Percentiles rank a stretch among this genome's conserved stretches.
Conservation (phyloP, 1,140 invertebrate genomes). For the Panulirus ornatus region DNA sequence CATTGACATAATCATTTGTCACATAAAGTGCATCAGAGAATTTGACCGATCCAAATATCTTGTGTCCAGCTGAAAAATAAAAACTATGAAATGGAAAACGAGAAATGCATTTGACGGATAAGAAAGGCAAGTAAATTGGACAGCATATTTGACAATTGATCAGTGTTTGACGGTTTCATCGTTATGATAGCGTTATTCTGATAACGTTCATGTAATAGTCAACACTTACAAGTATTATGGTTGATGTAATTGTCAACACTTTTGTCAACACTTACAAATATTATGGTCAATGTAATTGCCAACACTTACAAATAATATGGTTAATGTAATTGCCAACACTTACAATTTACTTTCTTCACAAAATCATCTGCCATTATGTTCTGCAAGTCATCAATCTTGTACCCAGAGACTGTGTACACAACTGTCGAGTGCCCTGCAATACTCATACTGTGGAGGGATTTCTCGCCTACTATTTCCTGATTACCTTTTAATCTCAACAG, state of each 20-base stretch:
- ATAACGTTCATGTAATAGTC: no score
- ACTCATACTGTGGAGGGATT: not conserved
- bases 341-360: not conserved
- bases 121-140: no score
- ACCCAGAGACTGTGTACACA: not conserved
- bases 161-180: no score
- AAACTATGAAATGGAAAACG: not conserved
- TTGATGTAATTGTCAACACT: no score
- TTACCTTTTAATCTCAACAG: not conserved
- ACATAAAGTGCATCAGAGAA: not conserved
- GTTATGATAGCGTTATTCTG: no score
- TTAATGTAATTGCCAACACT: not conserved
- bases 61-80: slow-evolving; percentile 8
- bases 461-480: not conserved
- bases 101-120: no score
- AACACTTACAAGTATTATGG: no score
- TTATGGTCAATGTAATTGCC: no score
- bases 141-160: no score
- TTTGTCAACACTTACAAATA: no score
- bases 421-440: not conserved
- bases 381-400: not conserved
- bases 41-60: not conserved
- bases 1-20: not conserved
- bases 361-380: not conserved
- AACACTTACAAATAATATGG: no score